Percentiles rank a stretch among this genome's conserved stretches.
Conservation (phyloP, 2,888 invertebrate species). For the Dexiosoma caninum region DNA sequence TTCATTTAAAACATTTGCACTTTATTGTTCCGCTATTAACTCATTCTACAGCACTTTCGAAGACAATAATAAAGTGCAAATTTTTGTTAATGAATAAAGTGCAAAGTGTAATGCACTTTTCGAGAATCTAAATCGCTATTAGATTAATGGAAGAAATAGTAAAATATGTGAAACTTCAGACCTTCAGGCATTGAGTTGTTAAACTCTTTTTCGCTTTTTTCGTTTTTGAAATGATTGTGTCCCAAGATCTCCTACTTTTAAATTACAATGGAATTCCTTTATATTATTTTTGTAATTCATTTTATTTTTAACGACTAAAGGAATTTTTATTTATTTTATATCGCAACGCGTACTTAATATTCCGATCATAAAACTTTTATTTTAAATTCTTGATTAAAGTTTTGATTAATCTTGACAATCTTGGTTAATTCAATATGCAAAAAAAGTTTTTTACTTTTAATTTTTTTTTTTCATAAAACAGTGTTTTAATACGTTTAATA, state of each 20-base stretch:
- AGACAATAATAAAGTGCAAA: no score
- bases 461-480: background rate
- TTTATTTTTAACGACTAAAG: background rate
- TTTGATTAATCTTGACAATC: constrained; percentile 57
- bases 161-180: no score
- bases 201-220: background rate
- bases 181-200: background rate
- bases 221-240: background rate
- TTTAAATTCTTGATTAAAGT: constrained; percentile 24
- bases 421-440: constrained; percentile 48
- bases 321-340: background rate
- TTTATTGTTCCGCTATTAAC: no score
- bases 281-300: background rate
- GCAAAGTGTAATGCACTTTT: no score
- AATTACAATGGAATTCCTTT: constrained; percentile 26
- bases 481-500: constrained; percentile 28
- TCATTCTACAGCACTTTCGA: no score
- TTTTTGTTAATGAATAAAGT: no score
- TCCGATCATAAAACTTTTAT: constrained; percentile 38
- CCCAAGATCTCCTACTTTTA: background rate
- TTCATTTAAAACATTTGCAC: no score
- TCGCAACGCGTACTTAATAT: constrained; percentile 37
- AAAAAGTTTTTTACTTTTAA: background rate
- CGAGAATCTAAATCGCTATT: no score
- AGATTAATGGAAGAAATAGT: no score